Conservation (phyloP, 2,888 invertebrate species). For the Pycnomerus fuliginosus region DNA sequence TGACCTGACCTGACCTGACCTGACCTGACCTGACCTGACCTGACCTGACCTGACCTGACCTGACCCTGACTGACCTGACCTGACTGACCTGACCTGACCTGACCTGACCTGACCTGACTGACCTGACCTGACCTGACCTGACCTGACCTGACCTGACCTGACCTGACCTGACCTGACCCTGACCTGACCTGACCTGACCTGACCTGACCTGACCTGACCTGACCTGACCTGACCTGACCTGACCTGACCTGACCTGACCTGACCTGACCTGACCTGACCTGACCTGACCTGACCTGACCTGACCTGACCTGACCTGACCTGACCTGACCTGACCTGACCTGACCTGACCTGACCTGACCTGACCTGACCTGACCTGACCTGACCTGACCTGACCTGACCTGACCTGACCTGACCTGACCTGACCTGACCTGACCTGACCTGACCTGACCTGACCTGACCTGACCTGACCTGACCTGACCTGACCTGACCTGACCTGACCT, state of each 20-base stretch:
- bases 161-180: constrained; percentile 7
- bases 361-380: constrained; percentile 1
- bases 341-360: constrained; percentile 1
- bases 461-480: constrained; percentile 1
- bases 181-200: constrained; percentile 1
- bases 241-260: constrained; percentile 1
- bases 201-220: constrained; percentile 1
- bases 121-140: no score
- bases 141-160: constrained; percentile 1
- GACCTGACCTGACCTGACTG: no score
- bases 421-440: constrained; percentile 1
- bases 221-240: constrained; percentile 1
- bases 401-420: constrained; percentile 1
- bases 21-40: constrained; percentile 1
- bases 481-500: constrained; percentile 1
- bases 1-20: constrained; percentile 1
- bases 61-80: background rate
- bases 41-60: constrained; percentile 1
- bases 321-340: constrained; percentile 1
- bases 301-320: constrained; percentile 1
- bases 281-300: constrained; percentile 1
- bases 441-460: constrained; percentile 1
- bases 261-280: constrained; percentile 1
- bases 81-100: no score
- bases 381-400: constrained; percentile 1